Conservation (phyloP, 2,113 vertebrate genomes). For the Ramphastos sulfuratus region DNA sequence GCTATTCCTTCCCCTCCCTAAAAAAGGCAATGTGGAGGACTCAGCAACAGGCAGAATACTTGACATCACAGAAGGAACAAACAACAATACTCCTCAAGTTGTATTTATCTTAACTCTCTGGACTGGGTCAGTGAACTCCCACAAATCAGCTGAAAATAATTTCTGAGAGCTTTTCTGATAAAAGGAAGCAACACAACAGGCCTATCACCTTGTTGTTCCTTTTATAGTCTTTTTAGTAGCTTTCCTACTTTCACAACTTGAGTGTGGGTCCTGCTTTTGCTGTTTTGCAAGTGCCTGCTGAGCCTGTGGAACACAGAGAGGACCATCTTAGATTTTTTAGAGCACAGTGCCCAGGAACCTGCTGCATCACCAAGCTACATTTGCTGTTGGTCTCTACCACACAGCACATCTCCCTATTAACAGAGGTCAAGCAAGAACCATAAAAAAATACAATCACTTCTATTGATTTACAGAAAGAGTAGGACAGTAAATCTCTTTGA, state of each 20-base stretch:
- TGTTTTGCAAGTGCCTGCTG: background rate
- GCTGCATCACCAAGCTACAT: background rate
- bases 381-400: background rate
- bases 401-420: background rate
- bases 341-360: background rate
- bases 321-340: background rate
- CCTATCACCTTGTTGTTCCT: background rate
- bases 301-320: background rate
- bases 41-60: background rate
- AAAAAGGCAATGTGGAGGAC: too few species aligned
- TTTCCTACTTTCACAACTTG: background rate
- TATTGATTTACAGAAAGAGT: background rate
- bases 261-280: background rate
- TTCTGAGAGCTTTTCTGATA: background rate
- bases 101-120: background rate
- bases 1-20: too few species aligned
- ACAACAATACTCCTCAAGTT: background rate
- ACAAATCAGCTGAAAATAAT: background rate
- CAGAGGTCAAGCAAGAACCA: background rate
- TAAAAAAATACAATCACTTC: background rate
- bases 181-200: background rate
- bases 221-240: background rate
- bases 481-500: background rate
- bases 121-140: background rate
- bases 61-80: background rate